These are phyloP conservation scores for Lasiurus borealis DNA, from an alignment of 2,113 vertebrate species.

Conservation along the genomic window DNA sequence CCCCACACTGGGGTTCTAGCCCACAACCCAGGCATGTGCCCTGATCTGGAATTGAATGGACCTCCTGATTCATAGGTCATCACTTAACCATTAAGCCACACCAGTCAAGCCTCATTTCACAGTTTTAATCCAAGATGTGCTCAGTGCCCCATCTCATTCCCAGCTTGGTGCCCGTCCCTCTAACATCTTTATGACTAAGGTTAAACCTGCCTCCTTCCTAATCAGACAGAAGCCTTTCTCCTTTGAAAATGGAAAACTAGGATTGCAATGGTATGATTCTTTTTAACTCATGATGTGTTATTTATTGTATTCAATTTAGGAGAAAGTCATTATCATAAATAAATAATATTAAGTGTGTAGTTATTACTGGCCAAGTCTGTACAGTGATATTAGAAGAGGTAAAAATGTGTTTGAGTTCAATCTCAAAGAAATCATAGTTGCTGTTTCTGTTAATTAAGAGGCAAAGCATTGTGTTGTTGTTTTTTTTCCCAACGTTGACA, in stretches of 20 bases:
- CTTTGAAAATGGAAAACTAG: neutral
- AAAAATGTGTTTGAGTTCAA: slow-evolving; percentile 31
- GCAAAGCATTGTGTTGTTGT: neutral
- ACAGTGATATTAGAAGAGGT: neutral
- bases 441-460: neutral
- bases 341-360: neutral
- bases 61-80: no score
- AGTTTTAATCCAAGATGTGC: slow-evolving; percentile 22
- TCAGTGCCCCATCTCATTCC: neutral
- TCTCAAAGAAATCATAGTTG: slow-evolving; percentile 5
- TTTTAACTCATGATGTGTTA: neutral
- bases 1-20: no score
- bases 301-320: slow-evolving; percentile 11
- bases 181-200: neutral
- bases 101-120: no score
- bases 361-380: neutral
- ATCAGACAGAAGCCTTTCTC: neutral
- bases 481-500: neutral
- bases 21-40: no score
- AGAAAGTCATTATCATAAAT: slow-evolving; percentile 25
- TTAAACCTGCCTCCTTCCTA: slow-evolving; percentile 15
- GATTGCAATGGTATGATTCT: neutral
- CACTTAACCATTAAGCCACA: no score
- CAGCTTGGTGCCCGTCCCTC: neutral
- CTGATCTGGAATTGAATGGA: no score